Evolutionary conservation across 2,113 vertebrate genomes (phyloP), one percentile per base, ranked within the genome.

Genomic region (Datnioides undecimradiatus): DNA sequence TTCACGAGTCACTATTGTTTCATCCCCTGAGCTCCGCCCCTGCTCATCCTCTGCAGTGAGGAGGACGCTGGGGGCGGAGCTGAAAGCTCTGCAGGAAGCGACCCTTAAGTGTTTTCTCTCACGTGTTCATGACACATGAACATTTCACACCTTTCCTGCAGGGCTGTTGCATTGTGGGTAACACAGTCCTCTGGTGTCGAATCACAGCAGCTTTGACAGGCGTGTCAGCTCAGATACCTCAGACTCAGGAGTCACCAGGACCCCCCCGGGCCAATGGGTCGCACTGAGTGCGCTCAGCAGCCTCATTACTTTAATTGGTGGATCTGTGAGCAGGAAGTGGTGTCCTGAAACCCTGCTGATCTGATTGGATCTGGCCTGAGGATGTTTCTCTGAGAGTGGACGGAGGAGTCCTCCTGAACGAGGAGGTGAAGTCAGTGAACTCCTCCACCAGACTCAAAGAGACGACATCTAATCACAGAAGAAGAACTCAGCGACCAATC

Each of bases 251-350:
- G 91, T 86, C 88, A 70, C 86, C 74, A 85, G 88, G 90, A 92
- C 87, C 46, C 85, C 67, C 40, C 66, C 33, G 36, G 76, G 80
- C 76, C 1, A 3, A 31, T 8, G 23, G 71, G 63, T 52, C 29
- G 3, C 82, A 55, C 64, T 52, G 21, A 59, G 51, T 81, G 69
- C 63, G 43, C 40, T 83, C 71, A 49, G 68, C 65, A 31, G 80
- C 80, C 83, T 92, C 89, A 91, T 93, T 90, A 89, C 76, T 92
- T 49, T 92, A 90, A 92, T 90, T 86, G 86, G 83, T 82, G 51
- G 86, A 90, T 88, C 88, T 76, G 67, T 80, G 90, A 87, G 79
- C 88, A 87, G 82, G 82, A 88, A 73, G 75, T 72, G 58, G 65
- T n/a, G 80, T 79, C 72, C 29, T 52, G 16, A 70, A 68, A 60